Evolutionary conservation across 2,888 invertebrate species (phyloP).

Genomic region (Diplazon laetatorius): DNA sequence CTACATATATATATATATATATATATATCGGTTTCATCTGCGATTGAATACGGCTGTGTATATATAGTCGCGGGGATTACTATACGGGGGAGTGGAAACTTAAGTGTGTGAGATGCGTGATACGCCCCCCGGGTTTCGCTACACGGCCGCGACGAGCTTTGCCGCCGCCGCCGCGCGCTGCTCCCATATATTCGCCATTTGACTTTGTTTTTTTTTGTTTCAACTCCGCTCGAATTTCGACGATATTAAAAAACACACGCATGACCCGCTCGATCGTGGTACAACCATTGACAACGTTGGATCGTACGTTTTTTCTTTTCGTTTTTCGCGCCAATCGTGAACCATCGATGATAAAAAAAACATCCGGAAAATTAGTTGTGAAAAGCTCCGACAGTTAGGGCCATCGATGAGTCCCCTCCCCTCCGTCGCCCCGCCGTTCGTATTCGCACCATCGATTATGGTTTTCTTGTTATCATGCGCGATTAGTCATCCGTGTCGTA

Average conservation of each 20-base stretch:
- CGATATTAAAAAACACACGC: not conserved
- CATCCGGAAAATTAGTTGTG: not conserved
- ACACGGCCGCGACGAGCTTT: conserved; percentile 18
- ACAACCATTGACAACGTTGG: no score
- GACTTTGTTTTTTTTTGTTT: not conserved
- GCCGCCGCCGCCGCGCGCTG: conserved; percentile 13
- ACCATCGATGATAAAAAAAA: no score
- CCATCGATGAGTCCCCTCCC: no score
- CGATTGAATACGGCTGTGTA: conserved; percentile 25
- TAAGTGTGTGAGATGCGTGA: conserved; percentile 24
- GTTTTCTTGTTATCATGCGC: not conserved
- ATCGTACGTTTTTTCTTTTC: no score
- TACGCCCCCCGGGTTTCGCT: conserved; percentile 41
- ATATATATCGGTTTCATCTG: conserved; percentile 15
- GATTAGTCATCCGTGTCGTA: no score
- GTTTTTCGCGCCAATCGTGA: no score
- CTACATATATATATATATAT: no score
- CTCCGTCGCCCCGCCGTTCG: no score
- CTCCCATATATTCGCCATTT: not conserved
- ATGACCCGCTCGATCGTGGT: no score
- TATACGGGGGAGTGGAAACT: not conserved
- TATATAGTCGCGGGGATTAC: not conserved
- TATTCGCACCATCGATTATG: not conserved
- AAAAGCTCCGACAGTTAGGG: not conserved
- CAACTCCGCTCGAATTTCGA: not conserved